A percentile compares a stretch with the other conserved stretches of the same genome.
Conservation (phyloP, 2,797 vertebrate genomes). For the Apogon hyalosoma region DNA sequence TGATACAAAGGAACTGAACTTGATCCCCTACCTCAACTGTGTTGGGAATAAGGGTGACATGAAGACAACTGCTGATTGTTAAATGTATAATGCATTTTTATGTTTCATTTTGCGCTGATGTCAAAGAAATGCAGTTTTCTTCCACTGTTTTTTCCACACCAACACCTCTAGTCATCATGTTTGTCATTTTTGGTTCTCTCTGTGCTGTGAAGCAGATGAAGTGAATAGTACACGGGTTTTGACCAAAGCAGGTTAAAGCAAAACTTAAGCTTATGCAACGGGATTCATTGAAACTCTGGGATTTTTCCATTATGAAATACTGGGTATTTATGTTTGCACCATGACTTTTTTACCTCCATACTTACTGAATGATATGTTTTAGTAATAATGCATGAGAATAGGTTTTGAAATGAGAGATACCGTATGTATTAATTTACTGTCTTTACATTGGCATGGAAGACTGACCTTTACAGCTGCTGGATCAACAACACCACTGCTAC, state of each 20-base stretch:
- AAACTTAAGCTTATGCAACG: constrained; percentile 15
- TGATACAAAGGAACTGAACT: constrained; percentile 59
- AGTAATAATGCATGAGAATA: constrained; percentile 74
- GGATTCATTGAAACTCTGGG: constrained; percentile 49
- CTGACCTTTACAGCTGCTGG: constrained; percentile 37
- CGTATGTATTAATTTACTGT: constrained; percentile 53
- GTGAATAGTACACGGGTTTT: constrained; percentile 10
- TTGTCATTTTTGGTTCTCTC: constrained; percentile 27
- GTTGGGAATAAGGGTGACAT: constrained; percentile 47
- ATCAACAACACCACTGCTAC: constrained; percentile 24
- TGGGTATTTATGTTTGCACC: constrained; percentile 51
- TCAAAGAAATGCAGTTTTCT: constrained; percentile 52
- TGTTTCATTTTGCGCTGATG: constrained; percentile 52
- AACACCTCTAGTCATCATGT: constrained; percentile 39
- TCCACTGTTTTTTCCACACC: constrained; percentile 23
- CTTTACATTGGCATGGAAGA: constrained; percentile 63
- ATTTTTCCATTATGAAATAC: constrained; percentile 41
- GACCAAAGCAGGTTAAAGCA: constrained; percentile 24
- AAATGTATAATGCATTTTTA: constrained; percentile 70
- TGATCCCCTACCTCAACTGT: constrained; percentile 48
- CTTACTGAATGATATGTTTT: constrained; percentile 55
- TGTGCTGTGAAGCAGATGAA: constrained; percentile 19
- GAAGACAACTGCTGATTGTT: constrained; percentile 69
- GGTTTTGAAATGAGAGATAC: constrained; percentile 55
- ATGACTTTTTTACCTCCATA: constrained; percentile 58